Percentiles rank a stretch among this genome's conserved stretches.
Conservation (phyloP, 2,888 invertebrate genomes). For the Trichopoda pennipes region DNA sequence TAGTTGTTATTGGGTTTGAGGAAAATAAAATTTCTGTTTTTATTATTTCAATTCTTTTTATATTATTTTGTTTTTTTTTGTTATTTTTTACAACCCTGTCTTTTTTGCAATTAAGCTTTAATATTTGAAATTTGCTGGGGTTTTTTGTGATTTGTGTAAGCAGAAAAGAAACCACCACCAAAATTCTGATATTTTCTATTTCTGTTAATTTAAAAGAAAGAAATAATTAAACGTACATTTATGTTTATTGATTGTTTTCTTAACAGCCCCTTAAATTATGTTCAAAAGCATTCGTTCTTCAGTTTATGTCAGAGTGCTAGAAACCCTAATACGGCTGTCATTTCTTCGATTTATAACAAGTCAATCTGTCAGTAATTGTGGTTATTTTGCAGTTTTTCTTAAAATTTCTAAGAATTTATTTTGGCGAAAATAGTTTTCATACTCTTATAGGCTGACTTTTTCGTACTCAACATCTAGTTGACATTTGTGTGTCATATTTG, state of each 20-base stretch:
- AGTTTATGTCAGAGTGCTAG: not conserved
- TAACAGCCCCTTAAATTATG: not conserved
- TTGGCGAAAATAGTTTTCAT: too few relatives aligned
- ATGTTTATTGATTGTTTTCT: constrained; percentile 38
- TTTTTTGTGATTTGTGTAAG: constrained; percentile 32
- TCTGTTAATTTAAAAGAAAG: constrained; percentile 12
- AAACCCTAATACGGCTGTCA: not conserved
- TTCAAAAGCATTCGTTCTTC: not conserved
- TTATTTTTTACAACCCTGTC: constrained; percentile 4
- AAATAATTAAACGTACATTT: constrained; percentile 16
- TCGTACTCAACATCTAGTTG: too few relatives aligned
- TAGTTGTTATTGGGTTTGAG: not conserved
- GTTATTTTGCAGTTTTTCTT: too few relatives aligned
- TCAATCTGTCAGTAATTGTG: too few relatives aligned
- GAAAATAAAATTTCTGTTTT: not conserved
- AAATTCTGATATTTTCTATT: not conserved
- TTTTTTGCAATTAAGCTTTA: constrained; percentile 15
- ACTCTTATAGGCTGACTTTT: too few relatives aligned
- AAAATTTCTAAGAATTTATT: too few relatives aligned
- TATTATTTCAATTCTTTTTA: not conserved
- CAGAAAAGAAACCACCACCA: constrained; percentile 31
- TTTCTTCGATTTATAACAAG: too few relatives aligned
- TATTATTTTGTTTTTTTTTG: not conserved
- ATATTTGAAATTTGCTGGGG: not conserved
- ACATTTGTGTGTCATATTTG: too few relatives aligned